Conservation (phyloP, 2,888 invertebrate genomes). For the Xestia ashworthii region DNA sequence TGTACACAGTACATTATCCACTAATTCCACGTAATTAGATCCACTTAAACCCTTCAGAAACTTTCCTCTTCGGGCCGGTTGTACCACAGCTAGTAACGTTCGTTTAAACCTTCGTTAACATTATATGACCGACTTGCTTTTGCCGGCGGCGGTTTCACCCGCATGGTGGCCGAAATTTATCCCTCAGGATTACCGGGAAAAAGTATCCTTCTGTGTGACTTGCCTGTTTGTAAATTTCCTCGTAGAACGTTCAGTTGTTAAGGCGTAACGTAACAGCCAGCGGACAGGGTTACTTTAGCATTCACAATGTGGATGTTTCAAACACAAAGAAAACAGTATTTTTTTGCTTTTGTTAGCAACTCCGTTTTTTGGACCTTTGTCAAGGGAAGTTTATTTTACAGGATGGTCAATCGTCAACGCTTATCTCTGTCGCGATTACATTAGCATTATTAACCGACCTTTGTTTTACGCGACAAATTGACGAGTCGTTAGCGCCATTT, state of each 20-base stretch:
- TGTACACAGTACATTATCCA: neutral
- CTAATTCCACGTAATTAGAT: conserved; percentile 5
- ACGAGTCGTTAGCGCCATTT: conserved; percentile 6
- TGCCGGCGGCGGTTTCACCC: neutral
- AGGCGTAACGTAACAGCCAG: neutral
- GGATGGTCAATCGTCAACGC: neutral
- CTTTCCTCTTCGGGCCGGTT: neutral
- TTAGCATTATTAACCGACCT: neutral
- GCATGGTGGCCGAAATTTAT: neutral
- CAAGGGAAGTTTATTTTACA: neutral
- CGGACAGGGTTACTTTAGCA: neutral
- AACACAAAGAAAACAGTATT: too few relatives aligned
- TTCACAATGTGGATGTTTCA: neutral
- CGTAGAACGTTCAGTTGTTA: neutral
- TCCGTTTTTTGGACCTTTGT: neutral
- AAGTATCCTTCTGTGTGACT: neutral
- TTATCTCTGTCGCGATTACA: neutral
- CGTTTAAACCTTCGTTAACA: conserved; percentile 3
- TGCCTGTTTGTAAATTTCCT: neutral
- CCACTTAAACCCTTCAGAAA: neutral
- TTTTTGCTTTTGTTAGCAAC: too few relatives aligned
- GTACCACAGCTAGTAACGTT: neutral
- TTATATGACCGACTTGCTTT: neutral
- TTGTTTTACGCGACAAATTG: neutral
- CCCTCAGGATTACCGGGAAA: neutral